These are phyloP conservation scores for Omphaloscelis lunosa DNA, from an alignment of 2,888 invertebrate genomes.

Conservation along the genomic window DNA sequence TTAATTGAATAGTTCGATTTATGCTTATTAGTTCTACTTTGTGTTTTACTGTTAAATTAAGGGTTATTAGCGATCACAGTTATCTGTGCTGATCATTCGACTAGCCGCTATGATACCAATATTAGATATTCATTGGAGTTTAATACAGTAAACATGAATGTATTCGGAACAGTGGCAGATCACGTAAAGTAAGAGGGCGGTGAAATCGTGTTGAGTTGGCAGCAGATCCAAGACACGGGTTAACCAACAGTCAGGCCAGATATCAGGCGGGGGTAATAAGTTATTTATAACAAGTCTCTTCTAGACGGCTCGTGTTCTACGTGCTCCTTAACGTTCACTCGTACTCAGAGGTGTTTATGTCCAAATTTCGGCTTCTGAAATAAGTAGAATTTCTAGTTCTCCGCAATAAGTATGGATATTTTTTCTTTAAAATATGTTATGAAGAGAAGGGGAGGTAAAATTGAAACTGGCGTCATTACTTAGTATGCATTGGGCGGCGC, in stretches of 20 bases:
- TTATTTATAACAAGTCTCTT: constrained; percentile 83
- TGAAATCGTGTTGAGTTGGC: constrained; percentile 63
- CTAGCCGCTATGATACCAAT: constrained; percentile 20
- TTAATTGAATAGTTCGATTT: constrained; percentile 90
- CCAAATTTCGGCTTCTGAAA: constrained; percentile 46
- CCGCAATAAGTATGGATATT: constrained; percentile 33
- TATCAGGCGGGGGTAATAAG: constrained; percentile 74
- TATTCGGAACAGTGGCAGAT: constrained; percentile 39
- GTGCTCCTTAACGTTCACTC: constrained; percentile 65
- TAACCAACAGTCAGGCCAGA: constrained; percentile 70
- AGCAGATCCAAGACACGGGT: constrained; percentile 66
- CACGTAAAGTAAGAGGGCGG: constrained; percentile 54
- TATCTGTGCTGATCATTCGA: constrained; percentile 12
- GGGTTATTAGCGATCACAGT: constrained; percentile 36
- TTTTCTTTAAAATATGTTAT: constrained; percentile 76
- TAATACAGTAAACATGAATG: constrained; percentile 26
- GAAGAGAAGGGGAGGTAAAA: constrained; percentile 82
- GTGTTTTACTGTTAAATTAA: constrained; percentile 73
- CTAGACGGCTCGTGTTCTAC: constrained; percentile 65
- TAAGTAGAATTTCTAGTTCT: constrained; percentile 45
- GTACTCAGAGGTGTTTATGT: constrained; percentile 49
- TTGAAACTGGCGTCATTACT: constrained; percentile 88
- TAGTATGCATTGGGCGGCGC: constrained; percentile 89
- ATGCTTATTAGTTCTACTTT: constrained; percentile 83
- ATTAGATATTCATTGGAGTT: constrained; percentile 28